A percentile compares a stretch with the other conserved stretches of the same genome.
phyloP scores from a whole-genome alignment of 1,140 invertebrate species.

The Drosophila kurseongensis region DNA sequence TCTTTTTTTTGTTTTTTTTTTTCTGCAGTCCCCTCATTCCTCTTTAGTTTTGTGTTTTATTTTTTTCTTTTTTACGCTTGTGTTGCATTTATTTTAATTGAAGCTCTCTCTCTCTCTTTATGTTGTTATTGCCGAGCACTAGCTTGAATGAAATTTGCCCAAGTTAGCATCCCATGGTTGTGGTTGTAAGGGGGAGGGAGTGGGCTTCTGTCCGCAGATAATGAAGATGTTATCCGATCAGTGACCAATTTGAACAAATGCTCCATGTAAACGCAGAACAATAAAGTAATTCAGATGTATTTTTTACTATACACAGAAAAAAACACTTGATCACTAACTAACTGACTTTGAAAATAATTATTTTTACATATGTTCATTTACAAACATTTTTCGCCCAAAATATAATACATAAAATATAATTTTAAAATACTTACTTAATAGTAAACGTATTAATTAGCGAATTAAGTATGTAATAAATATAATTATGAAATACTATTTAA shows the following conservation, averaged over 20 bases:
- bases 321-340: too few species aligned
- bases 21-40: conserved; percentile 6
- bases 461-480: too few species aligned
- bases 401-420: too few species aligned
- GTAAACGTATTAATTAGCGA: too few species aligned
- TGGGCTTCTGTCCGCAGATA: not conserved
- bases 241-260: not conserved
- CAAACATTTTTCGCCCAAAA: too few species aligned
- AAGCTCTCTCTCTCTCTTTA: conserved; percentile 12
- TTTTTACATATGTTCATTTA: too few species aligned
- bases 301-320: not conserved
- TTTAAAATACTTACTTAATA: too few species aligned
- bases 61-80: conserved; percentile 41
- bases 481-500: too few species aligned
- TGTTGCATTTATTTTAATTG: conserved; percentile 56
- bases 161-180: conserved; percentile 2
- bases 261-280: not conserved
- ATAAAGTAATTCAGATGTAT: too few species aligned
- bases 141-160: conserved; percentile 18
- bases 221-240: conserved; percentile 5
- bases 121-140: conserved; percentile 20
- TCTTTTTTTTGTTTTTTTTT: conserved; percentile 14
- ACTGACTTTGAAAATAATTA: too few species aligned
- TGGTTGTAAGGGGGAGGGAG: too few species aligned
- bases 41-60: conserved; percentile 40